A percentile compares a stretch with the other conserved stretches of the same genome.
Evolutionary conservation across 1,140 invertebrate species (phyloP).

Genomic region (Pogonomyrmex californicus): DNA sequence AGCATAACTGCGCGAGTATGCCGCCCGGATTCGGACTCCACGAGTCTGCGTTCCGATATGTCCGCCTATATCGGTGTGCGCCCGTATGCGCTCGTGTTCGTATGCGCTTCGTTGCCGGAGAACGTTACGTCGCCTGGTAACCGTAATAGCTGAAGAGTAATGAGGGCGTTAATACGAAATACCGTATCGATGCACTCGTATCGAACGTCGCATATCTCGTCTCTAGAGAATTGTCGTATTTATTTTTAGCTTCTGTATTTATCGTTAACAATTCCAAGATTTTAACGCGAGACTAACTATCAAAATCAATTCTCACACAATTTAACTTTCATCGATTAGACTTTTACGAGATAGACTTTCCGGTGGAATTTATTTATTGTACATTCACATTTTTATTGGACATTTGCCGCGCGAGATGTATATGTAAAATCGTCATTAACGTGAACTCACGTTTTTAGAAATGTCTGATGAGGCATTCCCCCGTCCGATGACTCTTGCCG

Average conservation of each 20-base stretch:
- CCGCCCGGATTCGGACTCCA: slow-evolving; percentile 45
- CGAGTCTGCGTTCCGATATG: slow-evolving; percentile 54
- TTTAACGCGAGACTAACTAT: background rate
- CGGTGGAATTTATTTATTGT: background rate
- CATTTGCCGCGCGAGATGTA: background rate
- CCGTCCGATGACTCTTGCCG: no score
- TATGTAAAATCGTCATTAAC: background rate
- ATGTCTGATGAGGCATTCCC: background rate
- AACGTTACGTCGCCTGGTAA: slow-evolving; percentile 47
- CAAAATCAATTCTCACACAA: background rate
- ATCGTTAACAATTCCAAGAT: background rate
- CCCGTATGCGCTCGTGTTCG: slow-evolving; percentile 36
- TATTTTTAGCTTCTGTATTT: background rate
- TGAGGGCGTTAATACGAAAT: slow-evolving; percentile 49
- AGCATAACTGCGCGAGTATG: slow-evolving; percentile 66
- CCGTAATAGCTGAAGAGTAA: slow-evolving; percentile 55
- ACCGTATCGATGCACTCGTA: slow-evolving; percentile 25
- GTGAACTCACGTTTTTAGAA: background rate
- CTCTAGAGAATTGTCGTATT: background rate
- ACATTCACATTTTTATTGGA: background rate
- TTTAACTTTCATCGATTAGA: slow-evolving; percentile 6
- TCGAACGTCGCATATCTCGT: background rate
- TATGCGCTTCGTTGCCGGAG: slow-evolving; percentile 42
- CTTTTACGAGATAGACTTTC: background rate
- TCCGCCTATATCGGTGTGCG: slow-evolving; percentile 19